Conservation (phyloP, 2,113 vertebrate species). For the Nyctereutes procyonoides region DNA sequence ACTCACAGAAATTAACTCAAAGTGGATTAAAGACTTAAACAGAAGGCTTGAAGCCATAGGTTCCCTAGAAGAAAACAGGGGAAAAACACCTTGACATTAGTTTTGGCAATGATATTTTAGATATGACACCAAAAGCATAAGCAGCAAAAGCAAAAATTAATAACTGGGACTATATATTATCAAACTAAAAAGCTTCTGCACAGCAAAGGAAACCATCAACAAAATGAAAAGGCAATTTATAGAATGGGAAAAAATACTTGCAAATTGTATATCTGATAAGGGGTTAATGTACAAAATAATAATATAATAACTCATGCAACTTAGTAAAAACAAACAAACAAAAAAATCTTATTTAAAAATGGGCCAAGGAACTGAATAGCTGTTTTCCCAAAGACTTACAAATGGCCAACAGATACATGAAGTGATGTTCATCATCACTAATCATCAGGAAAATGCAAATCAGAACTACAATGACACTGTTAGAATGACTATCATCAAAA, state of each 20-base stretch:
- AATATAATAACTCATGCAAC: background rate
- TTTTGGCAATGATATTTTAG: background rate
- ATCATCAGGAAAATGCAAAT: background rate
- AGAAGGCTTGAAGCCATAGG: background rate
- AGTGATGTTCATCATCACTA: background rate
- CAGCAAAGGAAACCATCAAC: background rate
- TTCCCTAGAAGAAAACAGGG: background rate
- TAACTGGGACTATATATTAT: background rate
- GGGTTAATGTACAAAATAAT: background rate
- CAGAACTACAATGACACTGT: background rate
- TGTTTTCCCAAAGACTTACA: background rate
- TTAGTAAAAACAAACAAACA: background rate
- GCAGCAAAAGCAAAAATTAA: background rate
- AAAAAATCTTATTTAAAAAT: background rate
- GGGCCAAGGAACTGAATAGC: background rate
- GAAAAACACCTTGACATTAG: background rate
- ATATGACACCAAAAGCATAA: background rate
- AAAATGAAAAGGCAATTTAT: background rate
- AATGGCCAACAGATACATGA: background rate
- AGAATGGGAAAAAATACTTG: background rate
- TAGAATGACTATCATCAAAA: background rate
- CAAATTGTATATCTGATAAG: background rate
- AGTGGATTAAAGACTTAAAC: background rate
- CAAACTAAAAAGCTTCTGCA: background rate
- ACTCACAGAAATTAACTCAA: background rate